Conservation (phyloP, 2,113 vertebrate species). For the Quiscalus mexicanus region DNA sequence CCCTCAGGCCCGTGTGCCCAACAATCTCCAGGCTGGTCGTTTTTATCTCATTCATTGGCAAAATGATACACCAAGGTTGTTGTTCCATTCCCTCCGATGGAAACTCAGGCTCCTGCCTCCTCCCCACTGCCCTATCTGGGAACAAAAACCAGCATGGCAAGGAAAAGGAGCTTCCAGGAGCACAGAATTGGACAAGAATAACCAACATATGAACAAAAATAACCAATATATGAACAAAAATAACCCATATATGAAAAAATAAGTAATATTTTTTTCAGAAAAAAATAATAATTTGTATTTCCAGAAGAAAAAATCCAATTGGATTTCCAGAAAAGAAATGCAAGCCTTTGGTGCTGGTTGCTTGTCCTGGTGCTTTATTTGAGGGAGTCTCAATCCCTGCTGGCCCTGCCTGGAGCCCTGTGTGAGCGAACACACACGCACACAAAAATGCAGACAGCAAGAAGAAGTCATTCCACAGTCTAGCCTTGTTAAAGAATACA, state of each 20-base stretch:
- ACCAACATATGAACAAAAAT: neutral
- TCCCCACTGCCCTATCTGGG: neutral
- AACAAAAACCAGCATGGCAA: neutral
- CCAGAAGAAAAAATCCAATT: neutral
- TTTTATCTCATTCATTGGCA: neutral
- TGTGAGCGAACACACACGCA: conserved; percentile 47
- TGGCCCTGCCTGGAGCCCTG: conserved; percentile 5
- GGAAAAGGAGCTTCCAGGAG: neutral
- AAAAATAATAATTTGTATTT: neutral
- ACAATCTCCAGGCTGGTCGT: neutral
- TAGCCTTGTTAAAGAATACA: conserved; percentile 75
- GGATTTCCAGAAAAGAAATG: neutral
- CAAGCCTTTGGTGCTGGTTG: neutral
- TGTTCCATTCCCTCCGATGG: neutral
- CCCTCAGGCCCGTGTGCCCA: neutral
- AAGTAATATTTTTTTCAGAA: neutral
- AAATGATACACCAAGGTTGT: neutral
- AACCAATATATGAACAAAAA: neutral
- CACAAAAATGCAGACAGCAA: conserved; percentile 71
- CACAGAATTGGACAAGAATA: neutral
- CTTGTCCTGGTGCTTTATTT: neutral
- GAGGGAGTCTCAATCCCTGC: neutral
- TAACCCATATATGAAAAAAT: neutral
- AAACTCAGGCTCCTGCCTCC: neutral
- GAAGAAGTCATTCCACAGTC: conserved; percentile 71